A percentile compares a stretch with the other conserved stretches of the same genome.
Conservation (phyloP, 2,888 invertebrate genomes). For the Dasypogon diadema region DNA sequence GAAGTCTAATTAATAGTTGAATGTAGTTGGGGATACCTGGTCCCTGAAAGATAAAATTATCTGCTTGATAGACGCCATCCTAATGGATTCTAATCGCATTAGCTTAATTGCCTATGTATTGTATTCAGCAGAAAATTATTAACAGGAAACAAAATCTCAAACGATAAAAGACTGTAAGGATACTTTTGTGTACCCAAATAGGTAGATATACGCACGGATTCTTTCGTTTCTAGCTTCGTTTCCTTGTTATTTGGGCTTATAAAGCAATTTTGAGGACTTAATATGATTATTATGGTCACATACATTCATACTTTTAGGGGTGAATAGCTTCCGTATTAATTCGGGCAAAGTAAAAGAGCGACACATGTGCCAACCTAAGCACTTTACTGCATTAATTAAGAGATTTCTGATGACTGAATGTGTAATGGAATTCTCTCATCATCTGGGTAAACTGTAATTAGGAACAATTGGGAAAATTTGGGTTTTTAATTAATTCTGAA, state of each 20-base stretch:
- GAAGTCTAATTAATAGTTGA: constrained; percentile 26
- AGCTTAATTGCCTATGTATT: constrained; percentile 45
- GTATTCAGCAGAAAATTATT: constrained; percentile 48
- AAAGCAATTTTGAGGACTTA: constrained; percentile 46
- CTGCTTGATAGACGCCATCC: constrained; percentile 38
- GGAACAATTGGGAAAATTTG: neutral
- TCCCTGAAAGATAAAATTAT: constrained; percentile 41
- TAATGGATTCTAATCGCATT: constrained; percentile 48
- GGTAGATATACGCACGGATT: constrained; percentile 16
- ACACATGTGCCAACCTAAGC: constrained; percentile 35
- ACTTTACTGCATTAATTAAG: constrained; percentile 40
- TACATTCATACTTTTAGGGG: constrained; percentile 36
- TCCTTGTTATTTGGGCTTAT: constrained; percentile 35
- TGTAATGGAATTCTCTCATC: constrained; percentile 23
- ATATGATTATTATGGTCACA: constrained; percentile 42
- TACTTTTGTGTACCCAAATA: neutral
- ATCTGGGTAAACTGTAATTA: constrained; percentile 10
- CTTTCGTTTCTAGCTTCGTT: constrained; percentile 5
- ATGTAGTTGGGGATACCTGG: constrained; percentile 29
- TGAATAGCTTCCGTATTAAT: constrained; percentile 13
- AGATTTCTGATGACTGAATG: constrained; percentile 18
- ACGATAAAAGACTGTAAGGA: neutral
- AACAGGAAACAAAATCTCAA: neutral
- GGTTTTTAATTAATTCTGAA: constrained; percentile 29
- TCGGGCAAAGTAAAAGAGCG: constrained; percentile 5